A percentile compares a stretch with the other conserved stretches of the same genome.
Evolutionary conservation across 2,888 invertebrate genomes (phyloP).

Genomic region (Altica lythri): DNA sequence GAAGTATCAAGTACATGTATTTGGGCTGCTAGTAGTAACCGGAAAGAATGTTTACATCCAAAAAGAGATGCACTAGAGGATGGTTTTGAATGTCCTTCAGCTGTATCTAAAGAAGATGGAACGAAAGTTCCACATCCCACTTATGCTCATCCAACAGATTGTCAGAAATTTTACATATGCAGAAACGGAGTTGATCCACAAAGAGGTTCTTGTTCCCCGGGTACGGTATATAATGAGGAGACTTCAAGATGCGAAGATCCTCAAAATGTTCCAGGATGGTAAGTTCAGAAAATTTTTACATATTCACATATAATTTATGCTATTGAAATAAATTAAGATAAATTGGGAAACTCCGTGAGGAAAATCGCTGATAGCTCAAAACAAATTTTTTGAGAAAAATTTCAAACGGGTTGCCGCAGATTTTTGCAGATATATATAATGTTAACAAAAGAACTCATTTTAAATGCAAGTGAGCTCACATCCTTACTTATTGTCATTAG

Average conservation of each 20-base stretch:
- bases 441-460: no score
- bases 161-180: slow-evolving; percentile 83
- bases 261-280: slow-evolving; percentile 79
- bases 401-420: no score
- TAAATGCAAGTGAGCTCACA: no score
- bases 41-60: slow-evolving; percentile 60
- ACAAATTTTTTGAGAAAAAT: no score
- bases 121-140: slow-evolving; percentile 76
- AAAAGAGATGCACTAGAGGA: slow-evolving; percentile 71
- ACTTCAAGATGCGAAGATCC: slow-evolving; percentile 78
- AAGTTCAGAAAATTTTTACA: slow-evolving; percentile 47
- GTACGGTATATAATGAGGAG: slow-evolving; percentile 79
- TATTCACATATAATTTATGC: no score
- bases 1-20: slow-evolving; percentile 74
- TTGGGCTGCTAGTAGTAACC: slow-evolving; percentile 69
- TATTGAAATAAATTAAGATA: no score
- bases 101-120: slow-evolving; percentile 67
- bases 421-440: no score
- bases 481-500: no score
- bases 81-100: slow-evolving; percentile 75
- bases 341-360: no score
- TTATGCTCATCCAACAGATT: slow-evolving; percentile 78
- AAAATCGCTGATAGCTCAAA: no score
- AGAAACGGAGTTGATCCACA: slow-evolving; percentile 77
- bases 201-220: slow-evolving; percentile 73